phyloP scores from a whole-genome alignment of 2,797 vertebrate species.

The Coracias cyanogaster region DNA sequence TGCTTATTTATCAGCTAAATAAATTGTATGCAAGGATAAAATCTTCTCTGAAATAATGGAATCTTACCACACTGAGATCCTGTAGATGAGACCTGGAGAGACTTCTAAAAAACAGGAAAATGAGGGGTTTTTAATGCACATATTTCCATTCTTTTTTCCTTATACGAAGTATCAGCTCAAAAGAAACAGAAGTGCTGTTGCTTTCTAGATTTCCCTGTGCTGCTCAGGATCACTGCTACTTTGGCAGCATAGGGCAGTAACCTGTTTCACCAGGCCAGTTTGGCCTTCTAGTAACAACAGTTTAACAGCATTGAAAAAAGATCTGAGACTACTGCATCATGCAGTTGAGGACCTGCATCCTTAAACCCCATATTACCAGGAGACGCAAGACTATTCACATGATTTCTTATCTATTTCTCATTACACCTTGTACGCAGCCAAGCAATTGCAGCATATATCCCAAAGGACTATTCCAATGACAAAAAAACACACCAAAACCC shows the following conservation, averaged over 20 bases:
- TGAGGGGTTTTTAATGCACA: rapidly evolving
- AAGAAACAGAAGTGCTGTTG: not conserved
- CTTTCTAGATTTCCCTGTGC: not conserved
- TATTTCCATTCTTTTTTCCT: not conserved
- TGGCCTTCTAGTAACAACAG: not conserved
- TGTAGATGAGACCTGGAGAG: not conserved
- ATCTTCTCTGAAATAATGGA: not conserved
- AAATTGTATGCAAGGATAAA: not conserved
- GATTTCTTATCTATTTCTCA: not conserved
- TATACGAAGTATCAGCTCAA: not conserved
- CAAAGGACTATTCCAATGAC: not conserved
- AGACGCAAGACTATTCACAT: not conserved
- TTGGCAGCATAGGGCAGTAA: not conserved
- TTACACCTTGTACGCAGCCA: not conserved
- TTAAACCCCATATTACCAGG: not conserved
- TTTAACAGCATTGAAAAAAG: not conserved
- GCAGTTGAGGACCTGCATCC: not conserved
- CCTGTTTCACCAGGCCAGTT: not conserved
- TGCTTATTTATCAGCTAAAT: not conserved
- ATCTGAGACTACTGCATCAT: not conserved
- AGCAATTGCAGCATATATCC: not conserved
- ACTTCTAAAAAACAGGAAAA: not conserved
- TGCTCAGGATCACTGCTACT: not conserved
- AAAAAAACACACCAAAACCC: not conserved
- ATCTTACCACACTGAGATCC: not conserved